Conservation (phyloP, 2,113 vertebrate genomes). For the Hylia prasina region DNA sequence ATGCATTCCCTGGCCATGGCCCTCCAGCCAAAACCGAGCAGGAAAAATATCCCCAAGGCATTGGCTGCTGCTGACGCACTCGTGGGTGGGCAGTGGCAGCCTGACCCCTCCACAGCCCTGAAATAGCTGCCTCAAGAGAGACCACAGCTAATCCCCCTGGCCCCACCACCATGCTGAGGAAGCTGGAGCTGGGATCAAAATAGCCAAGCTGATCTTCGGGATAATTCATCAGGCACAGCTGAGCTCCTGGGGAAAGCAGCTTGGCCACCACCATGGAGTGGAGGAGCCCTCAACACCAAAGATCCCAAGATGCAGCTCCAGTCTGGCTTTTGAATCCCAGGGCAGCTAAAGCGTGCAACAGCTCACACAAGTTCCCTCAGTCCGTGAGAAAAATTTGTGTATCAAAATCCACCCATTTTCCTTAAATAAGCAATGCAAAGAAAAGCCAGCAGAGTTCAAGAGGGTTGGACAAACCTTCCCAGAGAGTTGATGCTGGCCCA, state of each 20-base stretch:
- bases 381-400: rapidly evolving
- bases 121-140: not conserved
- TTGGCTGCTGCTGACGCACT: not conserved
- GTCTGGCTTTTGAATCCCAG: not conserved
- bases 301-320: not conserved
- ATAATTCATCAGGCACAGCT: not conserved
- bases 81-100: not conserved
- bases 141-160: not conserved
- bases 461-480: not conserved
- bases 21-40: not conserved
- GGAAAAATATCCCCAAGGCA: not conserved
- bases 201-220: not conserved
- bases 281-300: not conserved
- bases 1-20: not conserved
- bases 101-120: not conserved
- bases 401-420: not conserved
- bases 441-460: not conserved
- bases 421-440: rapidly evolving
- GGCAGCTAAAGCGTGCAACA: not conserved
- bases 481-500: not conserved
- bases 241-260: not conserved
- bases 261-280: rapidly evolving
- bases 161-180: not conserved
- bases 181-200: not conserved
- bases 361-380: not conserved